Evolutionary conservation across 2,888 invertebrate genomes (phyloP).

Genomic region (Pollenia labialis): DNA sequence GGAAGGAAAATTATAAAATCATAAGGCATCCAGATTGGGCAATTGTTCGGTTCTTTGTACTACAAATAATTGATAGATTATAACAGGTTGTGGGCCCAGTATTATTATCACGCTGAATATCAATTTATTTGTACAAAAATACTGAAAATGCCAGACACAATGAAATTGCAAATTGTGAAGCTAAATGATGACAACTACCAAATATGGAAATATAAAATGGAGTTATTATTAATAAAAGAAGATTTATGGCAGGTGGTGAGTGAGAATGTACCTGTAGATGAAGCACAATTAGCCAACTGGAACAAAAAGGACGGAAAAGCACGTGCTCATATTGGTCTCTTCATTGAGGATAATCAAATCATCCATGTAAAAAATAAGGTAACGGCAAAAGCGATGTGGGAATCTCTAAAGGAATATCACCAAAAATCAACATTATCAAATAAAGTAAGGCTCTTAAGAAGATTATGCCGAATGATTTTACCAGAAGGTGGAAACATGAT

Average conservation of each 20-base stretch:
- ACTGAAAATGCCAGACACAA: background rate
- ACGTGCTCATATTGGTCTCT: background rate
- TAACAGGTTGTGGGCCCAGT: background rate
- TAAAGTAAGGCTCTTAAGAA: background rate
- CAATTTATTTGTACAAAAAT: background rate
- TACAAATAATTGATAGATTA: background rate
- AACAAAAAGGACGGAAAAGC: background rate
- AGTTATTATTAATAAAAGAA: background rate
- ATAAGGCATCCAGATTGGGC: too few relatives aligned
- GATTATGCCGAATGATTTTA: background rate
- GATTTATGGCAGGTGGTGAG: background rate
- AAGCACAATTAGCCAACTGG: background rate
- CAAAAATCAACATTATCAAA: too few relatives aligned
- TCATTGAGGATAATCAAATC: background rate
- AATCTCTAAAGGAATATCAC: too few relatives aligned
- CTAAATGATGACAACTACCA: background rate
- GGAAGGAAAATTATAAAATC: too few relatives aligned
- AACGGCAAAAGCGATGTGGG: background rate
- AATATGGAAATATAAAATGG: background rate
- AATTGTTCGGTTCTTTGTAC: too few relatives aligned
- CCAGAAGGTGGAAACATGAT: background rate
- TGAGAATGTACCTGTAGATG: background rate
- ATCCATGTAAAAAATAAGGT: background rate
- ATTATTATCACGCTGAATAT: background rate
- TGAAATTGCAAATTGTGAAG: background rate